Base-by-base conservation (phyloP, 2,113 vertebrate species). In the Ramphastos sulfuratus region DNA sequence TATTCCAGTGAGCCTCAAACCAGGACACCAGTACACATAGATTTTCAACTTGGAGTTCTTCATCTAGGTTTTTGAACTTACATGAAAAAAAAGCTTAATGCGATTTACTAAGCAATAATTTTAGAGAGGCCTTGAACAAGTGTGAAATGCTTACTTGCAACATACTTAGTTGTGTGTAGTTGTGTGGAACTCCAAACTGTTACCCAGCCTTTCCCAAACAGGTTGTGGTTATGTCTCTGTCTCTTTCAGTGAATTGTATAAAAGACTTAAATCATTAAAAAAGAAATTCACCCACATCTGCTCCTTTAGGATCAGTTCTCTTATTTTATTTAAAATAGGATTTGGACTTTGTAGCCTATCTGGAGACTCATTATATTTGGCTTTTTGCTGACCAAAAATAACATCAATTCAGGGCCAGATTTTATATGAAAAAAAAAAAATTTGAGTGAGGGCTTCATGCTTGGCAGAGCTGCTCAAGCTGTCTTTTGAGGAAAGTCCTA, bases 161-260 rank as follows among this genome's bases (percentile, higher is more conserved):
- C 52, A 3, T 59, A 19, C 37, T 74, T 0, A 0, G 8, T 78
- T 58, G 82, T 2, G 3, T 54, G 7, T 13, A 20, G 17, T 8
- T 54, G 8, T 67, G 24, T 54, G 20, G 16, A 55, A n/a, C 8
- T 74, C 35, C 0, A 8, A 46, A n/a, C 23, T 78, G 10, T 87
- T 78, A 58, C 17, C 10, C 19, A 71, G 35, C 6, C 35, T 7
- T 59, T 90, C 24, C 60, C 46, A 70, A 55, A n/a, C 1, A 44
- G 59, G 10, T 7, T 55, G 46, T 10, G 6, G 5, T 42, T 83
- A 20, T 3, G 3, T 2, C 5, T 44, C 10, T 30, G 6, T 60
- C 28, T 59, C 54, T 37, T 21, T 25, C 58, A 6, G 18, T 59
- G 56, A 59, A 63, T 52, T 15, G 7, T 25, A 13, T 23, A 0